A percentile compares a stretch with the other conserved stretches of the same genome.
These are phyloP conservation scores for Progne subis DNA, from an alignment of 2,113 vertebrate genomes.

Conservation along the genomic window DNA sequence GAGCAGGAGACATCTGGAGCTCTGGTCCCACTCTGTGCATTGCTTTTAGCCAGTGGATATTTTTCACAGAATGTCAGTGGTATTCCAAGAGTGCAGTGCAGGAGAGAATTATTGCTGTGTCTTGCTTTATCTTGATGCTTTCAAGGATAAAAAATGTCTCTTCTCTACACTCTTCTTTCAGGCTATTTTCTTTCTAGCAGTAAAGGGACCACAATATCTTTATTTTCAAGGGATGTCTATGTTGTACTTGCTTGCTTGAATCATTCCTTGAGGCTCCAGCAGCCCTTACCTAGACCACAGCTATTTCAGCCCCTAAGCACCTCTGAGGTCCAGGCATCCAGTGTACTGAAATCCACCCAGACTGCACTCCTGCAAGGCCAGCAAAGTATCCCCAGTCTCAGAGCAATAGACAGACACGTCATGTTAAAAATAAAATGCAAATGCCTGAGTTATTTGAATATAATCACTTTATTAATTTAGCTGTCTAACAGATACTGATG, in stretches of 20 bases:
- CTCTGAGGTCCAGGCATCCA: background rate
- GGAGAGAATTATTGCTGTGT: background rate
- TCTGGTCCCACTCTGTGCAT: background rate
- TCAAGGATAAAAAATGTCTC: background rate
- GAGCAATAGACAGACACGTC: background rate
- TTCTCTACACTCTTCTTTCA: background rate
- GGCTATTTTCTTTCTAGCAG: background rate
- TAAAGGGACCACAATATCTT: background rate
- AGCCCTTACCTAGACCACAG: background rate
- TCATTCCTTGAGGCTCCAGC: background rate
- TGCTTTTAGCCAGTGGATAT: background rate
- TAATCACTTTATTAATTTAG: slow-evolving; percentile 57
- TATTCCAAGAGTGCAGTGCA: background rate
- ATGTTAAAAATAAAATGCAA: slow-evolving; percentile 63
- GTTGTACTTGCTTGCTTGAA: background rate
- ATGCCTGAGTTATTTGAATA: slow-evolving; percentile 56
- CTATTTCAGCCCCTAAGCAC: background rate
- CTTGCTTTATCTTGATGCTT: slow-evolving; percentile 25
- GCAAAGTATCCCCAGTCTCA: background rate
- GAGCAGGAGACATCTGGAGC: background rate
- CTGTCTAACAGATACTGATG: slow-evolving; percentile 54
- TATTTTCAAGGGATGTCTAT: background rate
- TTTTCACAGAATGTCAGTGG: background rate
- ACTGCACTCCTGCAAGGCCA: background rate
- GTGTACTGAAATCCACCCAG: background rate